Evolutionary conservation across 2,888 invertebrate genomes (phyloP).

Genomic region (Macrosiphum euphorbiae): DNA sequence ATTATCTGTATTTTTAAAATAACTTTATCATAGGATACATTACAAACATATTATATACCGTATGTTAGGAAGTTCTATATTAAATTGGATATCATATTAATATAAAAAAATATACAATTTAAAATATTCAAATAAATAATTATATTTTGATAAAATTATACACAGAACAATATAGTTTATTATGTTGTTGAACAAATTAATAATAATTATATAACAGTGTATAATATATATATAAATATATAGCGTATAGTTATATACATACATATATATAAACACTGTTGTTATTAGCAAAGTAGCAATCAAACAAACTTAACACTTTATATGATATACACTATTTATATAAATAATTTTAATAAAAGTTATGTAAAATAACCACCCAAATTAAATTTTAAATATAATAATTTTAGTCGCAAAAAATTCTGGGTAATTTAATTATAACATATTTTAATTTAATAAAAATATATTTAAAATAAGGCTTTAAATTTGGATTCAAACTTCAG

Average conservation of each 20-base stretch:
- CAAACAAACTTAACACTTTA: constrained; percentile 63
- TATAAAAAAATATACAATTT: neutral
- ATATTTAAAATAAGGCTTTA: constrained; percentile 9
- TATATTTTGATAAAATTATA: constrained; percentile 52
- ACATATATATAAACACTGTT: neutral
- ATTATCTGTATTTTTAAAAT: too few species aligned
- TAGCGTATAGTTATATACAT: neutral
- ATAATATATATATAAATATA: neutral
- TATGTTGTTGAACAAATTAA: constrained; percentile 40
- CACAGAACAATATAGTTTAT: constrained; percentile 45
- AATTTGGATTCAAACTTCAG: constrained; percentile 29
- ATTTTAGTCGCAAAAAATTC: constrained; percentile 12
- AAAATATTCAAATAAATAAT: constrained; percentile 51
- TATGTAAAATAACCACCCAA: constrained; percentile 15
- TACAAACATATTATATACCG: neutral
- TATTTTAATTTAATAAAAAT: constrained; percentile 40
- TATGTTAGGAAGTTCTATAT: neutral
- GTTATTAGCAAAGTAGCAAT: constrained; percentile 56
- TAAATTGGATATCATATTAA: neutral
- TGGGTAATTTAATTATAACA: constrained; percentile 10
- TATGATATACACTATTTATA: constrained; percentile 45
- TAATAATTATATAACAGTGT: neutral
- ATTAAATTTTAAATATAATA: constrained; percentile 20
- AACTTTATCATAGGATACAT: too few species aligned
- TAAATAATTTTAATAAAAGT: constrained; percentile 17